Conservation (phyloP, 2,113 vertebrate species). For the Xenopus laevis region DNA sequence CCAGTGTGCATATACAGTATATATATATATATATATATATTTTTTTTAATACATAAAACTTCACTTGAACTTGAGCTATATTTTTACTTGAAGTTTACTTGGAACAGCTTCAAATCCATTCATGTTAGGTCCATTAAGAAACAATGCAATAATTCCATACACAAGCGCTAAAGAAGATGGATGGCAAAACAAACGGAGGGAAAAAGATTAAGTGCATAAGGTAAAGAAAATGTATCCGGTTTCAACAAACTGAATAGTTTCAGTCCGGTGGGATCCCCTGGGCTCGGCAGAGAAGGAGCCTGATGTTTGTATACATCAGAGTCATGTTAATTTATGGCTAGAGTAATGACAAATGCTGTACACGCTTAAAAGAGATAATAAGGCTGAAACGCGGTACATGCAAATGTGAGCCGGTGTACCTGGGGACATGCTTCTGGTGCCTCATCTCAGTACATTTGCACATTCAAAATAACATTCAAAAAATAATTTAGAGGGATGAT, state of each 20-base stretch:
- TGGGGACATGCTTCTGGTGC: too few species aligned
- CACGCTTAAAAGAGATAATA: background rate
- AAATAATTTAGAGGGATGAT: too few species aligned
- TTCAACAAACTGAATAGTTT: background rate
- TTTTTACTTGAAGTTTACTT: background rate
- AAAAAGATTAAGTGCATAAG: constrained; percentile 36
- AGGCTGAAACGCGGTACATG: background rate
- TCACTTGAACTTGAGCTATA: background rate
- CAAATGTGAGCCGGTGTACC: too few species aligned
- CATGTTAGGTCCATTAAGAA: constrained; percentile 30
- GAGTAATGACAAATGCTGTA: constrained; percentile 2
- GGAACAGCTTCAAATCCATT: background rate
- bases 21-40: too few species aligned
- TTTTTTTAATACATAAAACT: too few species aligned
- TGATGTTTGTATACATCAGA: constrained; percentile 4
- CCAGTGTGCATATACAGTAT: too few species aligned
- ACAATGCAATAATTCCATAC: constrained; percentile 20
- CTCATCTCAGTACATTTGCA: too few species aligned
- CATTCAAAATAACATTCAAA: too few species aligned
- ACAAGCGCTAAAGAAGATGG: constrained; percentile 23
- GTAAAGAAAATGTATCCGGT: constrained; percentile 23
- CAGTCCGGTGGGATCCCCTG: constrained; percentile 9
- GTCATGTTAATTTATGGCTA: constrained; percentile 2
- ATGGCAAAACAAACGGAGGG: constrained; percentile 4
- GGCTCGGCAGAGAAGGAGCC: background rate